phyloP scores from a whole-genome alignment of 2,888 invertebrate genomes.

The Aphidius colemani region DNA sequence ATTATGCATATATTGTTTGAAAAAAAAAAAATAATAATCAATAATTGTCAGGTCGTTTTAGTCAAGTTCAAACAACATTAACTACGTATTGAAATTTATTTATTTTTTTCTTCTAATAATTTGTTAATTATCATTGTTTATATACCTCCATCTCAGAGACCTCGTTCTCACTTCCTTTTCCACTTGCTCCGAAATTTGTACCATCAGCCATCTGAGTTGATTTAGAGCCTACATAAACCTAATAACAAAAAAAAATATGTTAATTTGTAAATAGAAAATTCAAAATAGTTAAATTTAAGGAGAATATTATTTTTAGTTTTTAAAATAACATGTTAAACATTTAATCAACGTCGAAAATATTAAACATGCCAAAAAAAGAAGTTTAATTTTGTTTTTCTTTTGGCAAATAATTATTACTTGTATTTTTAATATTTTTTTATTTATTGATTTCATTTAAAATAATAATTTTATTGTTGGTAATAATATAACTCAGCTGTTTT shows the following conservation, averaged over 20 bases:
- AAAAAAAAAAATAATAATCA: constrained; percentile 13
- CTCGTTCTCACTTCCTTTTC: constrained; percentile 54
- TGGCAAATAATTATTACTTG: too few species aligned
- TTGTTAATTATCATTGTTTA: constrained; percentile 22
- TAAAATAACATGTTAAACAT: too few species aligned
- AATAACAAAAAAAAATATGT: constrained; percentile 24
- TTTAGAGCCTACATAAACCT: constrained; percentile 58
- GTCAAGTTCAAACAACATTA: neutral
- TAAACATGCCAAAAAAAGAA: too few species aligned
- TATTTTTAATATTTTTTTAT: too few species aligned
- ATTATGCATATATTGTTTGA: constrained; percentile 24
- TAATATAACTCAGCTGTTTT: too few species aligned
- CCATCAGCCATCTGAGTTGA: constrained; percentile 51
- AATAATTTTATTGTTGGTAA: too few species aligned
- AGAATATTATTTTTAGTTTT: too few species aligned
- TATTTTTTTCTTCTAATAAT: neutral
- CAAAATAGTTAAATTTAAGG: too few species aligned
- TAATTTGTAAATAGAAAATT: too few species aligned
- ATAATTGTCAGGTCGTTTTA: neutral
- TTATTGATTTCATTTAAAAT: too few species aligned
- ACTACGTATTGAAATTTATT: neutral
- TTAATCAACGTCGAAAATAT: too few species aligned
- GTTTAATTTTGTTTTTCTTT: too few species aligned
- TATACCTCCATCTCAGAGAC: constrained; percentile 53
- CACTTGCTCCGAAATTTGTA: constrained; percentile 49